Evolutionary conservation across 2,888 invertebrate species (phyloP).

Genomic region (Leptinotarsa haldemani): DNA sequence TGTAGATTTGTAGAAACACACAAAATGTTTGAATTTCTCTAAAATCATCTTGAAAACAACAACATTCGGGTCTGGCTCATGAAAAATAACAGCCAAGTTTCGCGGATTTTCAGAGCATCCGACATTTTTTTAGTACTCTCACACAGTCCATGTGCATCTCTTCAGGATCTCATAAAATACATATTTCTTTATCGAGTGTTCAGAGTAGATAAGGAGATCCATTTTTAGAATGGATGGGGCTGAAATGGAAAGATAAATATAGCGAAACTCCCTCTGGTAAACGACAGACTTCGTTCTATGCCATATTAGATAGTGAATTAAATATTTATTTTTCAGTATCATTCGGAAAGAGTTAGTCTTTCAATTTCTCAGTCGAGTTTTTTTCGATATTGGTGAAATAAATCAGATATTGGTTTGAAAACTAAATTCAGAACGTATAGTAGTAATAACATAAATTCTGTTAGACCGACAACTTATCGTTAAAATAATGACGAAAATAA

Average conservation of each 20-base stretch:
- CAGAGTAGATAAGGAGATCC: neutral
- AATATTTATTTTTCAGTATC: neutral
- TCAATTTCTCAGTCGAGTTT: neutral
- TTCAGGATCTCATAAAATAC: neutral
- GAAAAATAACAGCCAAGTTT: too few relatives aligned
- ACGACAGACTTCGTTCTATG: neutral
- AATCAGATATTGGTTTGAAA: neutral
- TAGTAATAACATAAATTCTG: too few relatives aligned
- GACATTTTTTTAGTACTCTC: too few relatives aligned
- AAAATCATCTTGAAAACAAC: too few relatives aligned
- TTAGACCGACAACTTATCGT: too few relatives aligned
- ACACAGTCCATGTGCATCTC: too few relatives aligned
- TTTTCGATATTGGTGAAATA: neutral
- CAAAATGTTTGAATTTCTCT: too few relatives aligned
- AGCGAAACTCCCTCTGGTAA: neutral
- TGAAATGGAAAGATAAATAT: neutral
- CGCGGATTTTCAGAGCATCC: too few relatives aligned
- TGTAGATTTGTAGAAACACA: too few relatives aligned
- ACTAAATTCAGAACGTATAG: neutral
- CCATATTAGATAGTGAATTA: neutral
- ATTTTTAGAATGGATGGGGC: neutral
- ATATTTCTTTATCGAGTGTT: neutral
- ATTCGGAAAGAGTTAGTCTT: neutral
- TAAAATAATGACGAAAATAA: too few relatives aligned
- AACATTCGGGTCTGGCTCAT: too few relatives aligned